phyloP scores from a whole-genome alignment of 2,113 vertebrate genomes.

The Plotosus lineatus region DNA sequence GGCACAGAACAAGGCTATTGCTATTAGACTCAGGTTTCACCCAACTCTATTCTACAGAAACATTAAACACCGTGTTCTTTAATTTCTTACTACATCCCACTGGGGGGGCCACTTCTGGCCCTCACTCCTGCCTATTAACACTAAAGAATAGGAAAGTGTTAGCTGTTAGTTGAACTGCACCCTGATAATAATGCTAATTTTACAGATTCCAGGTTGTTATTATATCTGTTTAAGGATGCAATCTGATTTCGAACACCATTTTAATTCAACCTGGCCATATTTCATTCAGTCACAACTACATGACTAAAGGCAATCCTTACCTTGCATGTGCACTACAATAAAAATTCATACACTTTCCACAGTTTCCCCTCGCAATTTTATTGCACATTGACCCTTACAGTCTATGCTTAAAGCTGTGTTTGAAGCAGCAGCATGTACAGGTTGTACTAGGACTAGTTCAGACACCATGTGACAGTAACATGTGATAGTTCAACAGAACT shows the following conservation, averaged over 20 bases:
- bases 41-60: constrained; percentile 40
- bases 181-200: background rate
- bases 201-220: background rate
- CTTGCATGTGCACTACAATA: background rate
- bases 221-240: background rate
- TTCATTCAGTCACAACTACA: background rate
- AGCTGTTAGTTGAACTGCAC: background rate
- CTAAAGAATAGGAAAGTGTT: constrained; percentile 27
- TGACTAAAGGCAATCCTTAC: background rate
- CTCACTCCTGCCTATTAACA: constrained; percentile 18
- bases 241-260: background rate
- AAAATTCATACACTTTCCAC: constrained; percentile 5
- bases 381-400: constrained; percentile 34
- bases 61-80: constrained; percentile 14
- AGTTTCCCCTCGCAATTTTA: background rate
- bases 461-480: constrained; percentile 38
- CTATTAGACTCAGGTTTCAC: constrained; percentile 61
- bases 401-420: constrained; percentile 46
- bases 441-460: constrained; percentile 39
- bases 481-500: background rate
- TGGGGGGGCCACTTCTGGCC: constrained; percentile 13
- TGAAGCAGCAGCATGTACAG: constrained; percentile 18
- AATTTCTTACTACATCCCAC: constrained; percentile 37
- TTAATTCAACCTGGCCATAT: background rate
- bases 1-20: constrained; percentile 69